These are phyloP conservation scores for Gallinago paraguaiae DNA, from an alignment of 2,113 vertebrate species.

Conservation along the genomic window DNA sequence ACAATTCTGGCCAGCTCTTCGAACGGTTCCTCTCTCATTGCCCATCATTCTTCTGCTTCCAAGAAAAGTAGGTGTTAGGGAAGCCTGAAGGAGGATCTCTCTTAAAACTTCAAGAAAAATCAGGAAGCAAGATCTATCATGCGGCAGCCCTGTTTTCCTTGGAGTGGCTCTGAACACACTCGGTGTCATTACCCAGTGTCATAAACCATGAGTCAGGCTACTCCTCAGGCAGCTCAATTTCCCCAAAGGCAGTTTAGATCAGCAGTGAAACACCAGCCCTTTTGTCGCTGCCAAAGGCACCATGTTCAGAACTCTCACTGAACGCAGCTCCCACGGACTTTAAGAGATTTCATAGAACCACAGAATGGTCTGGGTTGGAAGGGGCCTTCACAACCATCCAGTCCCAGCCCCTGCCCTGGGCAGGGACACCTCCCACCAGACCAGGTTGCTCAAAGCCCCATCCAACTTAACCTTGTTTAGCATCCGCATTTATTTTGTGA, in stretches of 20 bases:
- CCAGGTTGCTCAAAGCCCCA: too few relatives aligned
- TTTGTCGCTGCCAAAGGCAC: background rate
- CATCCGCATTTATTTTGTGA: background rate
- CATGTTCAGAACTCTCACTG: too few relatives aligned
- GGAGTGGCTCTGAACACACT: background rate
- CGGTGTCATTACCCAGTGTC: background rate
- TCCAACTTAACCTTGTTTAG: background rate
- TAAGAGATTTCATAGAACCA: too few relatives aligned
- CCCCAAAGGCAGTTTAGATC: background rate
- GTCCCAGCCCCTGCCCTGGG: too few relatives aligned
- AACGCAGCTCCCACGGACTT: background rate
- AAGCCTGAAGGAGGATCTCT: background rate
- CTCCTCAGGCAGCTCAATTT: background rate
- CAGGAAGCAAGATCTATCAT: background rate
- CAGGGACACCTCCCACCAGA: too few relatives aligned
- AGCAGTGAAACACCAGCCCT: background rate
- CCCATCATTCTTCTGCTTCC: background rate
- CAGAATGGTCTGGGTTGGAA: too few relatives aligned
- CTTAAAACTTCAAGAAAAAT: background rate
- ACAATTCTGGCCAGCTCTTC: background rate
- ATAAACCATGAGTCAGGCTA: background rate
- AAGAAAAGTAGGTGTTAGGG: background rate
- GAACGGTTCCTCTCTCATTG: background rate
- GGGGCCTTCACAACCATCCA: too few relatives aligned
- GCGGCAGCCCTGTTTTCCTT: background rate